Evolutionary conservation across 2,888 invertebrate species (phyloP).

Genomic region (Liodrosophila aerea): DNA sequence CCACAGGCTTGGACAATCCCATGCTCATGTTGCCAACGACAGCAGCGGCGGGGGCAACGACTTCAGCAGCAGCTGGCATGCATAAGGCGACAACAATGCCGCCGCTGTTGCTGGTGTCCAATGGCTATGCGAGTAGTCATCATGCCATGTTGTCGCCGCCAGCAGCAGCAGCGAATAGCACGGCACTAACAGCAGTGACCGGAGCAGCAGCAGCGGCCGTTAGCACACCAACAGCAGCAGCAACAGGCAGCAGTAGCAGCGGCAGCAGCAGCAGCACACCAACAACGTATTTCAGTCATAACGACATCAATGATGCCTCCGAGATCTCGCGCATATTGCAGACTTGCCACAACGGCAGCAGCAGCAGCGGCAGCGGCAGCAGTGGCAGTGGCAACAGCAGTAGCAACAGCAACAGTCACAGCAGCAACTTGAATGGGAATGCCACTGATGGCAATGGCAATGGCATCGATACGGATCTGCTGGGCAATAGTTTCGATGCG

Average conservation of each 20-base stretch:
- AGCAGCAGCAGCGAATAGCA: conserved; percentile 21
- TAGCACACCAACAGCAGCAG: conserved; percentile 6
- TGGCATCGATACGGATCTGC: conserved; percentile 31
- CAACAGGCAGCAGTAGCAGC: conserved; percentile 16
- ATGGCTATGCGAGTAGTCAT: conserved; percentile 52
- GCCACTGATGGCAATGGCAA: conserved; percentile 29
- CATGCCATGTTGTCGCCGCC: conserved; percentile 57
- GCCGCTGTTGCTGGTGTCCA: conserved; percentile 43
- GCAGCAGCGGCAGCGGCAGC: conserved; percentile 7
- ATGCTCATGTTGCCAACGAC: conserved; percentile 37
- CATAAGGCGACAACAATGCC: conserved; percentile 30
- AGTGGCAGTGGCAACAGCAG: conserved; percentile 57
- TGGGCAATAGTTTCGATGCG: conserved; percentile 67
- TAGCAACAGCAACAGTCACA: conserved; percentile 6
- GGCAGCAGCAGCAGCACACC: conserved; percentile 21
- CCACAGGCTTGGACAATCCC: conserved; percentile 30
- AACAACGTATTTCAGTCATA: conserved; percentile 67
- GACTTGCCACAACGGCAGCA: conserved; percentile 80
- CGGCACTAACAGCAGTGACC: conserved; percentile 1
- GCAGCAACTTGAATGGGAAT: conserved; percentile 42
- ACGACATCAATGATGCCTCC: conserved; percentile 82
- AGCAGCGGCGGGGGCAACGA: conserved; percentile 5
- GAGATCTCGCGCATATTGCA: conserved; percentile 82
- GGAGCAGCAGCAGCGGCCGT: conserved; percentile 17
- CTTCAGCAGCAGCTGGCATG: conserved; percentile 7